Base-by-base conservation (phyloP, 2,888 invertebrate species). In the Odontocolon sp. region DNA sequence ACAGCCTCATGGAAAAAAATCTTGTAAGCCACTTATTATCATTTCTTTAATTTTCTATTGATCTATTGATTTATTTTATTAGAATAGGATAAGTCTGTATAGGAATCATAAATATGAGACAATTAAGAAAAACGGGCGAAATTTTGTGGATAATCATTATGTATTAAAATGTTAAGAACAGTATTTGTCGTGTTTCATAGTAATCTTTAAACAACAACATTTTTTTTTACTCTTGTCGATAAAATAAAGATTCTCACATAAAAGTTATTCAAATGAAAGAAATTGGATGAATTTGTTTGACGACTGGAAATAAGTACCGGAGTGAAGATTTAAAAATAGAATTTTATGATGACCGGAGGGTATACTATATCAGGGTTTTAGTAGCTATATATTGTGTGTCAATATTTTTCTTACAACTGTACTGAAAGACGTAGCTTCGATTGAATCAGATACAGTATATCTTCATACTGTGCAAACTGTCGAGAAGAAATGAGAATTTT, bases 1-100 rank as follows among this genome's bases (percentile, higher is more conserved):
- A 77, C 28, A 87, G 87, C 47, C 78, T 88, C n/a, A 50, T 83
- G 57, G 87, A 87, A n/a, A 83, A 85, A 57, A 79, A 81, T 64
- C 77, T 78, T 59, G 88, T 88, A 85, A 88, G 87, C 64, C 5
- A n/a, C 28, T 50, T 16, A 50, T 38, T 33, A 54, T 61, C 2
- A 45, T 56, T 71, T 56, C 16, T 74, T 71, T 26, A 18, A 59
- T 28, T 38, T 77, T 31, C 2, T 11, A 4, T 23, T 28, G 8
- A 23, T 61, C 4, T 6, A 23, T 18, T 21, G 8, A 36, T 59
- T 67, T n/a, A 26, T 18, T 21, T 28, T 54, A 8, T 42, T 21
- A 23, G 3, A 38, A 3, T 36, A 3, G n/a, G n/a, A n/a, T n/a
- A n/a, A n/a, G n/a, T n/a, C n/a, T n/a, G n/a, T n/a, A n/a, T n/a